Evolutionary conservation across 2,113 vertebrate genomes (phyloP), one percentile per base, ranked within the genome.

Genomic region (Zapus hudsonius): DNA sequence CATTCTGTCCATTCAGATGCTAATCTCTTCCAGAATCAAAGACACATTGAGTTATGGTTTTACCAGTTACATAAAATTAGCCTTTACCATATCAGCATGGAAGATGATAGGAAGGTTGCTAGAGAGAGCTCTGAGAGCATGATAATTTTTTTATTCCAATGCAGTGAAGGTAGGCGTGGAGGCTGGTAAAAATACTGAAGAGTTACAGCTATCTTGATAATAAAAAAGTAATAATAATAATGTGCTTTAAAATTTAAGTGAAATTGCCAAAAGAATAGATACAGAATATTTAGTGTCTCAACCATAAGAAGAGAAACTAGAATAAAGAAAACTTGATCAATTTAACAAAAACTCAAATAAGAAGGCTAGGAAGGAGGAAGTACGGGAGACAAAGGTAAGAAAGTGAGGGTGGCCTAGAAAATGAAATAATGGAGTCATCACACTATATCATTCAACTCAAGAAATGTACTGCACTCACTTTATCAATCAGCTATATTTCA

Each of bases 261-360:
- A 73, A 47, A 72, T 33, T 66, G 52, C 38, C 38, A 80, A 29
- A 84, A 73, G 38, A 93, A 38, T 52, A 83, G 15, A 17, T 64
- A 55, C 19, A 75, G 36, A 17, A 64, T 70, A 76, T 22, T 52
- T 15, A 84, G 31, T 15, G 81, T 85, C 40, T 31, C 92, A 80
- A 78, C 16, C 27, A 76, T 13, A 67, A 73, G 12, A 72, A 4
- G 33, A 89, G 33, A 11, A 85, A 79, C 44, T 47, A 25, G 1
- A 86, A 86, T 55, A 52, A 74, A 94, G 38, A 83, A 75, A 92
- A 84, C 70, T 2, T 47, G 5, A 78, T 52, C 23, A 78, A 70
- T 16, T 19, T 36, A 47, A 72, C 10, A 44, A 76, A 63, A 87
- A 19, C n/a, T 7, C 1, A 36, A 11, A 11, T 86, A 86, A 69